These are phyloP conservation scores for Anoplius nigerrimus DNA, from an alignment of 2,888 invertebrate genomes.

Conservation along the genomic window DNA sequence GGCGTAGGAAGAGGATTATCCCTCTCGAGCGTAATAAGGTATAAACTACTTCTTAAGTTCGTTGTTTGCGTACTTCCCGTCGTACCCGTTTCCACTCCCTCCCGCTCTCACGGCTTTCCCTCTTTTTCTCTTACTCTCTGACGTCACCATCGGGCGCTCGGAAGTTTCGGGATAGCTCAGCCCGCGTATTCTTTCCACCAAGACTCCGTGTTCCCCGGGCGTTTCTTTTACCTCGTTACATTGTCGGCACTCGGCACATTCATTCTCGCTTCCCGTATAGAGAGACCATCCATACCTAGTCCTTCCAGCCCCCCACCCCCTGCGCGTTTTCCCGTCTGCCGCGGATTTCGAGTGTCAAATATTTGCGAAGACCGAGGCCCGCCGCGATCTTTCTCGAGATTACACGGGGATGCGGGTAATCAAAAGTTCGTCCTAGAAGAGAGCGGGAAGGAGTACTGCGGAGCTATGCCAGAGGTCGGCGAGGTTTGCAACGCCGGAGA, in stretches of 20 bases:
- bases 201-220: not conserved
- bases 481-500: not conserved
- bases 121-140: too few relatives aligned
- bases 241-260: constrained; percentile 10
- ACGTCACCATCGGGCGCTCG: too few relatives aligned
- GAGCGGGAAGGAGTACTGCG: not conserved
- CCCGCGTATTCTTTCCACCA: not conserved
- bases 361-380: constrained; percentile 55
- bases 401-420: constrained; percentile 70
- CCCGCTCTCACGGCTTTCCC: too few relatives aligned
- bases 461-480: not conserved
- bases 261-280: constrained; percentile 15
- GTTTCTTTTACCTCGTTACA: not conserved
- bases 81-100: too few relatives aligned
- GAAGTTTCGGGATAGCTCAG: not conserved
- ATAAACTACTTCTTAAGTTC: too few relatives aligned
- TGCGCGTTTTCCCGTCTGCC: constrained; percentile 44
- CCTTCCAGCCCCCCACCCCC: constrained; percentile 21
- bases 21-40: too few relatives aligned
- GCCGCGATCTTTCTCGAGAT: constrained; percentile 51
- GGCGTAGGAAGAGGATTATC: too few relatives aligned
- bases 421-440: constrained; percentile 64
- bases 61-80: too few relatives aligned
- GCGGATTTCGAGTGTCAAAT: constrained; percentile 62
- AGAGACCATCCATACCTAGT: constrained; percentile 21